phyloP scores from a whole-genome alignment of 1,140 invertebrate genomes.

The Drosophila santomea region DNA sequence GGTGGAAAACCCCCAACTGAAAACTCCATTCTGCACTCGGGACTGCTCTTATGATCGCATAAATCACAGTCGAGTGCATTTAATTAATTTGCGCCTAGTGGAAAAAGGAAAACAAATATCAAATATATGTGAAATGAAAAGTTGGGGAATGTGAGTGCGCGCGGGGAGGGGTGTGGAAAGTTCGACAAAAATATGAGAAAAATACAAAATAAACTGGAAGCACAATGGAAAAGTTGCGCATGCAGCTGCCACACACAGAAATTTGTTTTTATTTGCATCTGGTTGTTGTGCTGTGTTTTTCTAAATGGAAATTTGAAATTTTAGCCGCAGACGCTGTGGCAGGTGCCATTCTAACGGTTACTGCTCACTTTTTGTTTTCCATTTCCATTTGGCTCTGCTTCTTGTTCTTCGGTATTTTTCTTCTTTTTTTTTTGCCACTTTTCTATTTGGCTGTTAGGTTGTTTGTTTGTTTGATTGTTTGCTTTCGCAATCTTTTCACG shows the following conservation, averaged over 20 bases:
- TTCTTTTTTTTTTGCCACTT: slow-evolving; percentile 8
- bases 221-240: slow-evolving; percentile 52
- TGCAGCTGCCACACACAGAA: slow-evolving; percentile 48
- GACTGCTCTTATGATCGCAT: slow-evolving; percentile 34
- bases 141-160: slow-evolving; percentile 12
- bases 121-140: slow-evolving; percentile 35
- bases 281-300: slow-evolving; percentile 40
- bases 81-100: slow-evolving; percentile 61
- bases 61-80: slow-evolving; percentile 68
- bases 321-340: slow-evolving; percentile 50
- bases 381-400: slow-evolving; percentile 15
- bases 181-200: slow-evolving; percentile 44
- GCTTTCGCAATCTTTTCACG: slow-evolving; percentile 56
- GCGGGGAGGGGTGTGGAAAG: slow-evolving; percentile 4
- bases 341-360: slow-evolving; percentile 51
- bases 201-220: slow-evolving; percentile 40
- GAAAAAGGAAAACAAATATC: slow-evolving; percentile 47
- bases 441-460: slow-evolving; percentile 14
- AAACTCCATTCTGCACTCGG: slow-evolving; percentile 15
- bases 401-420: slow-evolving; percentile 3
- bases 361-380: slow-evolving; percentile 46
- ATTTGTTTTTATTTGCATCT: slow-evolving; percentile 57
- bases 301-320: slow-evolving; percentile 57
- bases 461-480: slow-evolving; percentile 16
- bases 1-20: not conserved